These are phyloP conservation scores for Arothron firmamentum DNA, from an alignment of 2,113 vertebrate species.

Conservation along the genomic window DNA sequence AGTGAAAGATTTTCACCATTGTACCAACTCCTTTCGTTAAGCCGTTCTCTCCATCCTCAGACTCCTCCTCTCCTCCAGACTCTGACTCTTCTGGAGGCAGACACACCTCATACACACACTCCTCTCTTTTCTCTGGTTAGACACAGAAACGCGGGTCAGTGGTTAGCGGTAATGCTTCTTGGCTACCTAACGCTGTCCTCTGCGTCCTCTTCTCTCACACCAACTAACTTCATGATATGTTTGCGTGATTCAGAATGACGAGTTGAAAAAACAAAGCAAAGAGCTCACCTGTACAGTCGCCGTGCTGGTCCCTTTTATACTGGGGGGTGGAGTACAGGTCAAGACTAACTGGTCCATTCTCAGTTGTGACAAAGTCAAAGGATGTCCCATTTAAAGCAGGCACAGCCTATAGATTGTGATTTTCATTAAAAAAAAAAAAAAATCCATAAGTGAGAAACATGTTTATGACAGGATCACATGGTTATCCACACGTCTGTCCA, in stretches of 20 bases:
- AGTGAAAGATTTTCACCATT: conserved; percentile 87
- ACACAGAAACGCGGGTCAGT: conserved; percentile 17
- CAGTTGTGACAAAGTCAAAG: conserved; percentile 82
- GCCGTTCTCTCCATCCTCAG: conserved; percentile 71
- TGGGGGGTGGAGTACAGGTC: conserved; percentile 91
- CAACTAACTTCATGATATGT: neutral
- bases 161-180: no score
- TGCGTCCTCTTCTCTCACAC: no score
- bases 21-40: conserved; percentile 77
- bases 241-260: neutral
- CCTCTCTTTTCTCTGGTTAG: conserved; percentile 67
- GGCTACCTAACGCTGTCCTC: neutral
- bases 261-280: neutral
- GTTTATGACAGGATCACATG: neutral
- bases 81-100: conserved; percentile 77
- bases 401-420: conserved; percentile 72
- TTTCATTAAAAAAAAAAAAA: neutral
- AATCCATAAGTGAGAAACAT: neutral
- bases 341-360: conserved; percentile 86
- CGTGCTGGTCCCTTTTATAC: conserved; percentile 82
- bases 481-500: conserved; percentile 9
- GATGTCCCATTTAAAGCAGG: conserved; percentile 89
- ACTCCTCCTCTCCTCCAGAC: conserved; percentile 68
- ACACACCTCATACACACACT: conserved; percentile 62
- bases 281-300: conserved; percentile 74